Evolutionary conservation across 1,140 invertebrate genomes (phyloP).

Genomic region (Trichoplusia ni): DNA sequence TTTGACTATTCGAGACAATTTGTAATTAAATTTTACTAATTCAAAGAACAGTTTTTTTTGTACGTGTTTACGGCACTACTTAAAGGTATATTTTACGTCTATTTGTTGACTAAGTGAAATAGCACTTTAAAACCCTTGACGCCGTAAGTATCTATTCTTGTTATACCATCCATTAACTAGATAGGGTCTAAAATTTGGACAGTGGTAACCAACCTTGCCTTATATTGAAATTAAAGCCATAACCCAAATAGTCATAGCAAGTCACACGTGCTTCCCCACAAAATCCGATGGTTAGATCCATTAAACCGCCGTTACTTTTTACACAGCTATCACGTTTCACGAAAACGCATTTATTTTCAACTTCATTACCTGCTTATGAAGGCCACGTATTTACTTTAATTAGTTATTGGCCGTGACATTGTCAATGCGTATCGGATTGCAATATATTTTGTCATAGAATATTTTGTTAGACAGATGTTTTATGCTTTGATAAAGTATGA

Average conservation of each 20-base stretch:
- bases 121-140: no score
- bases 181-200: no score
- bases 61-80: no score
- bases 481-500: no score
- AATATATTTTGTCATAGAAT: slow-evolving; percentile 1
- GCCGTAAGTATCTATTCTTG: no score
- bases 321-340: slow-evolving; percentile 18
- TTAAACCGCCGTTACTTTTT: background rate
- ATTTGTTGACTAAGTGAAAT: no score
- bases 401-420: slow-evolving; percentile 24
- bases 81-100: no score
- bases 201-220: no score
- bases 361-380: slow-evolving; percentile 10
- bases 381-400: slow-evolving; percentile 23
- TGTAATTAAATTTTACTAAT: no score
- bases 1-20: no score
- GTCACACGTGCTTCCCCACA: background rate
- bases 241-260: background rate
- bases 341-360: slow-evolving; percentile 1
- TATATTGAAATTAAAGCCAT: background rate
- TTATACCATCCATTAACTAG: no score
- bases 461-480: background rate
- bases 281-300: background rate
- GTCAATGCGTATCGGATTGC: slow-evolving; percentile 19
- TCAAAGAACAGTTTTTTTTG: no score